Base-by-base conservation (phyloP, 2,113 vertebrate species). In the Phasianus colchicus region DNA sequence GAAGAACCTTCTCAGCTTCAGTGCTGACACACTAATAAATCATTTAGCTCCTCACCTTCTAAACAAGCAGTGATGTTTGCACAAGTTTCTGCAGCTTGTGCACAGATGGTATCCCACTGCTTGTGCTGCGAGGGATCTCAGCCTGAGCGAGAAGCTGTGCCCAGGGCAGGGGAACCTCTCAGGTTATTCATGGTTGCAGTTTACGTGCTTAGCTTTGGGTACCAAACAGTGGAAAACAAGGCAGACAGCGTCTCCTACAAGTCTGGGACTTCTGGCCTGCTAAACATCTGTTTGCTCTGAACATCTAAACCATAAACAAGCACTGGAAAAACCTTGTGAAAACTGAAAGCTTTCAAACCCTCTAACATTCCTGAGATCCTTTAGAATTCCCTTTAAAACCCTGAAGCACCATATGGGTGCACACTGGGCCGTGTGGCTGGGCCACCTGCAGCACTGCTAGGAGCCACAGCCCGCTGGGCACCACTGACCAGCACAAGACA, bases 31-130 rank as follows among this genome's bases (percentile, higher is more conserved):
- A 22, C 70, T 85, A 84, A 93, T 93, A 69, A 95, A 96, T 96
- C 77, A 94, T 97, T 96, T 92, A 96, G n/a, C 72, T 40, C 60
- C 74, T 32, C 50, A 67, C 93, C 76, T 85, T 83, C 84, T 85
- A 74, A 86, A 45, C 32, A 85, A 88, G 90, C 63, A 82, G 78
- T 63, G 76, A 38, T 79, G 76, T 88, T 92, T 67, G 71, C 47
- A 16, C 17, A 38, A 57, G 47, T 74, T 84, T 69, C 64, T 77
- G 19, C 81, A 73, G 48, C 81, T 72, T 27, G 0, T 64, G 66
- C 22, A 43, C 73, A 81, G 80, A 80, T 67, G 64, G 6, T 47
- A 8, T 70, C 83, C 72, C 10, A 47, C 34, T 1, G 2, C 72
- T 60, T 25, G 11, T 0, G 1, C 70, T 63, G 55, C 0, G 0